phyloP scores from a whole-genome alignment of 2,113 vertebrate species.

The Sorex fumeus region DNA sequence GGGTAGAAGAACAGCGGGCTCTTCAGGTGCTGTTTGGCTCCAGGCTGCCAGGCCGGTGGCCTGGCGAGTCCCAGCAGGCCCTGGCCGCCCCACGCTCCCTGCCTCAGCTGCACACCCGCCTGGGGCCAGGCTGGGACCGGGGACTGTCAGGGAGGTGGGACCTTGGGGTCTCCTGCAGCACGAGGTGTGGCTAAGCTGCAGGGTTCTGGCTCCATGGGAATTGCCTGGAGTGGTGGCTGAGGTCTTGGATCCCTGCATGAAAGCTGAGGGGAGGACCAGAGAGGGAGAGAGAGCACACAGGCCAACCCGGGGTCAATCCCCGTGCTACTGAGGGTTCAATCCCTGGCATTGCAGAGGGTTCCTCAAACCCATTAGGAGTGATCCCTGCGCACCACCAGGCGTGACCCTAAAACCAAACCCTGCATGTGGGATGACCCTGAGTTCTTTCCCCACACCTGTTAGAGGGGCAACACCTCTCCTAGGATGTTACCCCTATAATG shows the following conservation, averaged over 20 bases:
- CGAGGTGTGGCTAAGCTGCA: background rate
- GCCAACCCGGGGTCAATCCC: too few relatives aligned
- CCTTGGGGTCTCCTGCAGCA: background rate
- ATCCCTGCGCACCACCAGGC: too few relatives aligned
- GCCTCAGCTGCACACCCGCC: background rate
- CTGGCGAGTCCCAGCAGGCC: conserved; percentile 9
- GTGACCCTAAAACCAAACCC: too few relatives aligned
- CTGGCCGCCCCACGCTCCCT: background rate
- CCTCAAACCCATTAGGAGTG: too few relatives aligned
- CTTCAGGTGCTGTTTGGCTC: conserved; percentile 12
- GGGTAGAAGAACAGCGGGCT: conserved; percentile 1
- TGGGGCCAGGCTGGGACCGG: background rate
- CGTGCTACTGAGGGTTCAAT: too few relatives aligned
- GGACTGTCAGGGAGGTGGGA: background rate
- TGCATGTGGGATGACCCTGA: too few relatives aligned
- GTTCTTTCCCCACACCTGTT: too few relatives aligned
- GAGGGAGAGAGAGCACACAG: too few relatives aligned
- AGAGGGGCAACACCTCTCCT: too few relatives aligned
- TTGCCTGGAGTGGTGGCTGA: background rate
- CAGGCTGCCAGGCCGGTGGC: conserved; percentile 53
- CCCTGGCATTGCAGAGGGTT: too few relatives aligned
- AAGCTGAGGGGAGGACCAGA: too few relatives aligned
- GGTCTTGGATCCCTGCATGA: background rate
- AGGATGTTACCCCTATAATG: too few relatives aligned
- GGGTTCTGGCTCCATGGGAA: background rate